Evolutionary conservation across 2,888 invertebrate genomes (phyloP), one percentile per base, ranked within the genome.

Genomic region (Phyto melanocephala): DNA sequence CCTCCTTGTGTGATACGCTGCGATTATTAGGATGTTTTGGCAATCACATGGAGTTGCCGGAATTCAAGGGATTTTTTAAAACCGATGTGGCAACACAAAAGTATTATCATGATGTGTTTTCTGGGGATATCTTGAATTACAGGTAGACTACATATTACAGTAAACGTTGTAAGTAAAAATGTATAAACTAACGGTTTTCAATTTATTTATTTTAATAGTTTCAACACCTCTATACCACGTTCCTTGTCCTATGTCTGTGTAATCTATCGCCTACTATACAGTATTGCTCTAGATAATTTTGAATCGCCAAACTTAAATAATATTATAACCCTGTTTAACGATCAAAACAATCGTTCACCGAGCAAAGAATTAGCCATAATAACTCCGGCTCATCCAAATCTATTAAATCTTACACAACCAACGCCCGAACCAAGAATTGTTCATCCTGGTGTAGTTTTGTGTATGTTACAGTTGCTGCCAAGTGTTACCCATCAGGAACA

Each of bases 391-490:
- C 94, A 96, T 8, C 90, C 90, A 15, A 91, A 88, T 81, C 87
- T 95, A 0, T 91, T 97, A 13, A 97, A 96, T 91, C 92, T 97
- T 11, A 93, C 93, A 52, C 95, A 95, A 63, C 94, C 94, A 85
- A 91, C 92, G 80, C 95, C 93, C 1, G 97, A 97, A 90, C 95
- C 97, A 35, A 95, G 98, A 87, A 95, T 99, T 81, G 98, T 99
- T 11, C 99, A 99, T 92, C 95, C 99, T 0, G 98, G 98, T 0
- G 97, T 98, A 45, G 96, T 99, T 4, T 95, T 99, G 28, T 97
- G 97, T 84, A 95, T 99, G 93, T 93, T 99, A 20, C 96, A 96
- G 88, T 93, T 99, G n/a, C 91, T 99, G 80, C 98, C 98, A 1
- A 96, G 97, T 7, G 93, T 97, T 81, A 87, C 88, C 15, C 94